Evolutionary conservation across 2,888 invertebrate species (phyloP), one percentile per base, ranked within the genome.

Genomic region (Allophyes oxyacanthae): DNA sequence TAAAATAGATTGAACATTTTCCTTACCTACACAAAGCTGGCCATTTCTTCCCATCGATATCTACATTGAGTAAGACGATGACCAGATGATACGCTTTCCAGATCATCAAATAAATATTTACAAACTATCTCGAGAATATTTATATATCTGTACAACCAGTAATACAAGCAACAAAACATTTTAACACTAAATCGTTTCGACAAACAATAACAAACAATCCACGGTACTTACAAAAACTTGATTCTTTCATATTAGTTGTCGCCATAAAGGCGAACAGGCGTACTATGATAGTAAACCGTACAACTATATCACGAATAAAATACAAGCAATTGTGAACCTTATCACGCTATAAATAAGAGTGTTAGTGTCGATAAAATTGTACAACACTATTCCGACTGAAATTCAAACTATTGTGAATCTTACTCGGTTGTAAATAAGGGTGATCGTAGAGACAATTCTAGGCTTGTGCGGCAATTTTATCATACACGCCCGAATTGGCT

Each of bases 221-320:
- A 65, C 75, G 68, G 74, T 53, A 70, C 70, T 69, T 65, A 59
- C 64, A 58, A 82, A 79, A 84, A 82, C 78, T 85, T 81, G 79
- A 81, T 80, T 79, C 82, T 77, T 82, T 83, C 84, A 79, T 86
- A 87, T 86, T 84, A 88, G 85, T 87, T 86, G 85, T 85, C 83
- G 81, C 82, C 84, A 83, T 85, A 84, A 88, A 79, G 62, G 75
- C 75, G 71, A 78, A 72, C 73, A 71, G 66, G 74, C 76, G 71
- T 60, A 77, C 81, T 73, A 72, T 75, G 69, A 65, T 73, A 72
- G 71, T 64, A 70, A 69, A 58, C 61, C 50, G 55, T 46, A 65
- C 58, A 58, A 59, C 68, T 67, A 60, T 51, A 50, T 64, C 20
- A 32, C 66, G 37, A 33, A 57, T 62, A 59, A 71, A 64, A 52